These are phyloP conservation scores for Pseudomyrmex flavicornis DNA, from an alignment of 1,140 invertebrate species.

Conservation along the genomic window DNA sequence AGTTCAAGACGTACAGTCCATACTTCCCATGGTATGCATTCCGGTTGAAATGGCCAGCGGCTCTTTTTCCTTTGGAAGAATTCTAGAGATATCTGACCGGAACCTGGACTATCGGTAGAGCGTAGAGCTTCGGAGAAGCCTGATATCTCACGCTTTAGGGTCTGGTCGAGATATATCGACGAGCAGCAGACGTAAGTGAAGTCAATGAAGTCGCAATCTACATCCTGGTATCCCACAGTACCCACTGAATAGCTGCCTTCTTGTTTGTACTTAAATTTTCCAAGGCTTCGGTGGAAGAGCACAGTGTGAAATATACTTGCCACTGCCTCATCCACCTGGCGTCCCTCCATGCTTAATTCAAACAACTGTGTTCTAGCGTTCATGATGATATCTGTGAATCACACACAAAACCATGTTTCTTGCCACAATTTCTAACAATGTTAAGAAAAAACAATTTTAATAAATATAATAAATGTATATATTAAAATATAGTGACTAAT, in stretches of 20 bases:
- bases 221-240: conserved; percentile 97
- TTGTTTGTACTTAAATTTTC: conserved; percentile 97
- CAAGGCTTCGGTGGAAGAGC: conserved; percentile 96
- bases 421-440: conserved; percentile 1
- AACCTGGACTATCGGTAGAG: conserved; percentile 89
- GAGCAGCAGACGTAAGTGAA: conserved; percentile 98
- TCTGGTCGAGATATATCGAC: conserved; percentile 91
- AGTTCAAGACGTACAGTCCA: conserved; percentile 97
- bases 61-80: conserved; percentile 97
- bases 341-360: conserved; percentile 95
- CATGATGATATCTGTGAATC: conserved; percentile 86
- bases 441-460: neutral
- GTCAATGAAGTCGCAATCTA: conserved; percentile 98
- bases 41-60: conserved; percentile 94
- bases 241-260: conserved; percentile 98
- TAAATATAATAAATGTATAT: neutral
- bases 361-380: conserved; percentile 95
- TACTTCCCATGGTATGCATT: conserved; percentile 98
- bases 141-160: conserved; percentile 92
- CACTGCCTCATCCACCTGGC: conserved; percentile 97
- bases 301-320: conserved; percentile 98
- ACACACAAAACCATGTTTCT: neutral
- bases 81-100: conserved; percentile 96
- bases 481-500: neutral
- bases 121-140: conserved; percentile 94